These are phyloP conservation scores for Trichogramma dendrolimi DNA, from an alignment of 2,888 invertebrate species.

Conservation along the genomic window DNA sequence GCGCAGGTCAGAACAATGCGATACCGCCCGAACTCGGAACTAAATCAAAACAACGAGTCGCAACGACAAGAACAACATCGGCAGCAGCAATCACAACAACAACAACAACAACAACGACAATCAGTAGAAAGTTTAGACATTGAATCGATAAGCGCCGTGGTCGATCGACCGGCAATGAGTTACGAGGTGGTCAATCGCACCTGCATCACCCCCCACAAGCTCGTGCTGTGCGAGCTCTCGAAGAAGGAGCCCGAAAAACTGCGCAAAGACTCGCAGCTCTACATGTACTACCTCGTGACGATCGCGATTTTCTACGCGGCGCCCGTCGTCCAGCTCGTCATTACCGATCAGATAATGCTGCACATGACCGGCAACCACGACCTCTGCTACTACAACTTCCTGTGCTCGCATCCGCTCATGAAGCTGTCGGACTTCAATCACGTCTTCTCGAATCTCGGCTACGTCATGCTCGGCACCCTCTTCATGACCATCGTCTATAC, in stretches of 20 bases:
- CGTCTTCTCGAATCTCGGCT: constrained; percentile 79
- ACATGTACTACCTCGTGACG: constrained; percentile 73
- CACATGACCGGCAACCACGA: constrained; percentile 81
- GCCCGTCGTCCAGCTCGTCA: constrained; percentile 78
- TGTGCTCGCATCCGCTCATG: constrained; percentile 79
- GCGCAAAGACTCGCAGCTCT: constrained; percentile 63
- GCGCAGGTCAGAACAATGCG: too few species aligned
- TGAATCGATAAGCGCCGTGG: constrained; percentile 57
- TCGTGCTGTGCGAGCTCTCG: constrained; percentile 59
- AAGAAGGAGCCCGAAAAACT: constrained; percentile 62
- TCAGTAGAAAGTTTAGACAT: constrained; percentile 48
- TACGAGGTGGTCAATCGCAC: too few species aligned
- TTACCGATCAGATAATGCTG: constrained; percentile 76
- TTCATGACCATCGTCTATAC: constrained; percentile 69
- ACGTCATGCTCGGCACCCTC: constrained; percentile 72
- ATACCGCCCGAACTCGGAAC: too few species aligned
- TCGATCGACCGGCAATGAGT: constrained; percentile 51
- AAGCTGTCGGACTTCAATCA: constrained; percentile 80
- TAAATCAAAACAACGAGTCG: too few species aligned
- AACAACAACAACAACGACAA: too few species aligned
- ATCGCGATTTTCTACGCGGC: constrained; percentile 80
- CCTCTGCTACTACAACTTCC: constrained; percentile 85
- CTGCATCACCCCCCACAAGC: too few species aligned
- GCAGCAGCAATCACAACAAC: not conserved
- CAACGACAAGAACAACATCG: too few species aligned